phyloP scores from a whole-genome alignment of 1,140 invertebrate species.

The Acromyrmex heyeri region DNA sequence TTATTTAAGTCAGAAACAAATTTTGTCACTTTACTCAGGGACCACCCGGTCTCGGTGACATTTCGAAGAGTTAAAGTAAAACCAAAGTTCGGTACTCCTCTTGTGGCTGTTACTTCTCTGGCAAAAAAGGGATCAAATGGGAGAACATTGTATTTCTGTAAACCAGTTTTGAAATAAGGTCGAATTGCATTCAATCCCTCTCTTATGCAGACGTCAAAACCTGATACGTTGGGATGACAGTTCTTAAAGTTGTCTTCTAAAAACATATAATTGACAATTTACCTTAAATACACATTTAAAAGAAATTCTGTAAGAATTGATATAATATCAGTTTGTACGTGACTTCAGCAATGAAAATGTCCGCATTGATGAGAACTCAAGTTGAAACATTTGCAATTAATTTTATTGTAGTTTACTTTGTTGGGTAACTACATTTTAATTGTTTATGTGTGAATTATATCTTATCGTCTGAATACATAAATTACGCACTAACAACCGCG shows the following conservation, averaged over 20 bases:
- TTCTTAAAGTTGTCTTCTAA: constrained; percentile 87
- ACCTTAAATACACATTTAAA: neutral
- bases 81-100: constrained; percentile 88
- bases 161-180: constrained; percentile 91
- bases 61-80: constrained; percentile 91
- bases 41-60: constrained; percentile 92
- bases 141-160: constrained; percentile 90
- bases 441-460: too few relatives aligned
- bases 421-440: too few relatives aligned
- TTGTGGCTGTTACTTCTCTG: constrained; percentile 88
- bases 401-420: too few relatives aligned
- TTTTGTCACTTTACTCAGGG: constrained; percentile 91
- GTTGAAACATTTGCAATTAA: too few relatives aligned
- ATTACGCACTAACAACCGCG: too few relatives aligned
- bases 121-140: constrained; percentile 93
- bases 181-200: constrained; percentile 91
- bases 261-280: neutral
- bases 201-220: constrained; percentile 91
- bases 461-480: too few relatives aligned
- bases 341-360: too few relatives aligned
- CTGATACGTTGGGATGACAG: constrained; percentile 88
- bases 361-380: too few relatives aligned
- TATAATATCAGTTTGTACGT: too few relatives aligned
- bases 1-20: constrained; percentile 87
- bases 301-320: neutral